Conservation (phyloP, 2,797 vertebrate species). For the Labroides dimidiatus region DNA sequence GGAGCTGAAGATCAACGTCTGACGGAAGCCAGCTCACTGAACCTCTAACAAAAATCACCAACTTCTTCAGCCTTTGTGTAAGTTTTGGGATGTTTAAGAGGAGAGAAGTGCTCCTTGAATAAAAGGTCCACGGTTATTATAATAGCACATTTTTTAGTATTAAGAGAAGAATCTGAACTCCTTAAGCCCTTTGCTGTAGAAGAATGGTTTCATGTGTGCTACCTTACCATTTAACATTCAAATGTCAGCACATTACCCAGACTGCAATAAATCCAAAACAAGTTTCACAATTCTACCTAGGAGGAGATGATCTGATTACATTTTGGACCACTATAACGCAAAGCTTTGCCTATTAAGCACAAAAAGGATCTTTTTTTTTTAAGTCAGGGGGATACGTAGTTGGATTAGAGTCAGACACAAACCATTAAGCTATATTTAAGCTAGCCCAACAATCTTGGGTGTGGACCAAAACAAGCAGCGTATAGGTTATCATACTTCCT, state of each 20-base stretch:
- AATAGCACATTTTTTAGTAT: conserved; percentile 14
- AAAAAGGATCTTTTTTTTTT: conserved; percentile 8
- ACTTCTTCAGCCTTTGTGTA: conserved; percentile 51
- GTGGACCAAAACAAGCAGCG: conserved; percentile 5
- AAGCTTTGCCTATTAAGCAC: neutral
- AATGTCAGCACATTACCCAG: conserved; percentile 30
- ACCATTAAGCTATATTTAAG: neutral
- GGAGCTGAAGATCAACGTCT: conserved; percentile 63
- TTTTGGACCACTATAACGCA: conserved; percentile 15
- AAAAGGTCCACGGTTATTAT: conserved; percentile 28
- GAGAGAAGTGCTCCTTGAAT: conserved; percentile 32
- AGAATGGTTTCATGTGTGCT: conserved; percentile 24
- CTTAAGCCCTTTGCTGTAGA: conserved; percentile 5
- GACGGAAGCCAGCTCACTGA: conserved; percentile 50
- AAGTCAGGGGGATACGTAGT: neutral
- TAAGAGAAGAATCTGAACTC: conserved; percentile 24
- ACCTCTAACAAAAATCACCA: conserved; percentile 57
- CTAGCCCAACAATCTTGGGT: conserved; percentile 15
- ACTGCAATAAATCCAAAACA: conserved; percentile 22
- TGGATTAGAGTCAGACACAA: no score
- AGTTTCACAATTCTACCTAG: conserved; percentile 12
- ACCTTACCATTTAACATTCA: conserved; percentile 11
- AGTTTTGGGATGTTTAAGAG: conserved; percentile 47
- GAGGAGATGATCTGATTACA: conserved; percentile 32
- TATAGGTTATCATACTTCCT: neutral